A percentile compares a stretch with the other conserved stretches of the same genome.
Conservation (phyloP, 1,140 invertebrate species). For the Hesperophylax magnus region DNA sequence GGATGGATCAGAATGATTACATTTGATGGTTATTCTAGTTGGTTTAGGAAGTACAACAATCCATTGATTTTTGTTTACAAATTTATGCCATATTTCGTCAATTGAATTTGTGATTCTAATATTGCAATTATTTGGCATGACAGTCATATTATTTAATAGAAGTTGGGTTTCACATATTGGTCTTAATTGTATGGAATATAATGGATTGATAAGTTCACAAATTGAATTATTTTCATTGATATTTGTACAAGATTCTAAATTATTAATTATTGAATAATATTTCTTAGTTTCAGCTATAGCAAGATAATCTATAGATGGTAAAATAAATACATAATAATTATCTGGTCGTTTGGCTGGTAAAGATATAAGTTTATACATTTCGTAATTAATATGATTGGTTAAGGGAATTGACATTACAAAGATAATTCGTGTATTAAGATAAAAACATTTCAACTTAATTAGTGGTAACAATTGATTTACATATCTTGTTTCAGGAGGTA, state of each 20-base stretch:
- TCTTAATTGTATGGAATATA: not conserved
- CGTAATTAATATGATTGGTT: not conserved
- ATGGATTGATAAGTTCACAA: not conserved
- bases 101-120: not conserved
- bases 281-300: not conserved
- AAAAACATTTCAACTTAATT: slow-evolving; percentile 2
- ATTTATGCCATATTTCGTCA: not conserved
- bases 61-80: not conserved
- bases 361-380: not conserved
- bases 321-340: not conserved
- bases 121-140: not conserved
- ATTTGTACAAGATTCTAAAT: not conserved
- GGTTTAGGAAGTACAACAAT: not conserved
- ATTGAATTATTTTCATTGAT: not conserved
- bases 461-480: not conserved
- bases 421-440: not conserved
- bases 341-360: not conserved
- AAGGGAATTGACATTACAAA: not conserved
- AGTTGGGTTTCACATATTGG: not conserved
- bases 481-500: not conserved
- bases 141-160: not conserved
- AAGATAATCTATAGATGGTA: not conserved
- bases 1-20: not conserved
- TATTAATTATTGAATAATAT: not conserved
- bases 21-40: not conserved